These are phyloP conservation scores for Calephelis perditalis DNA, from an alignment of 2,888 invertebrate species.

Conservation along the genomic window DNA sequence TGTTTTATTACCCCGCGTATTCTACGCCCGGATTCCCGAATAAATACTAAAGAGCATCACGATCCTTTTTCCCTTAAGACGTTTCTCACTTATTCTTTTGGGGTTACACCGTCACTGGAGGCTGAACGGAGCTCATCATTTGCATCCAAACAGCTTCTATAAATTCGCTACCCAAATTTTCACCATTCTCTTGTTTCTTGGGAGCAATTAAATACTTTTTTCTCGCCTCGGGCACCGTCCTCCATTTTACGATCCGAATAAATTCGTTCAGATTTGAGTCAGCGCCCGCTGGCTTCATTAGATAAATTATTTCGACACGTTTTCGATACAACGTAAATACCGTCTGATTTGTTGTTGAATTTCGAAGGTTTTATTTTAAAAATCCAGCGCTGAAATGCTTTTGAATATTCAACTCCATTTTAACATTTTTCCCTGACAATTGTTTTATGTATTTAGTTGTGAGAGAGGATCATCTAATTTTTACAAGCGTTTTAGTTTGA, in stretches of 20 bases:
- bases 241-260: constrained; percentile 63
- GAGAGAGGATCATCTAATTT: no score
- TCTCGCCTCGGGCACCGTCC: constrained; percentile 47
- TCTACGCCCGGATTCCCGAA: constrained; percentile 46
- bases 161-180: constrained; percentile 76
- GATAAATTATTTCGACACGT: constrained; percentile 50
- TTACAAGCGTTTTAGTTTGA: no score
- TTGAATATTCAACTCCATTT: background rate
- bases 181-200: constrained; percentile 70
- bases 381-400: constrained; percentile 5
- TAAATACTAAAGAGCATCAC: constrained; percentile 62
- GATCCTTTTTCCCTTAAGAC: constrained; percentile 63
- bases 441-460: no score
- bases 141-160: constrained; percentile 77
- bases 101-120: constrained; percentile 60
- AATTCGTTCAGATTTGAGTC: constrained; percentile 65
- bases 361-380: background rate
- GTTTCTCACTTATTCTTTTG: constrained; percentile 73
- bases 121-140: constrained; percentile 69
- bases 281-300: constrained; percentile 51
- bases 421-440: no score
- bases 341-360: constrained; percentile 9
- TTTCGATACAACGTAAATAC: constrained; percentile 15
- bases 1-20: constrained; percentile 35
- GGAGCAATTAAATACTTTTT: constrained; percentile 75